phyloP scores from a whole-genome alignment of 2,797 vertebrate species.

The Sebastes baramenuke region DNA sequence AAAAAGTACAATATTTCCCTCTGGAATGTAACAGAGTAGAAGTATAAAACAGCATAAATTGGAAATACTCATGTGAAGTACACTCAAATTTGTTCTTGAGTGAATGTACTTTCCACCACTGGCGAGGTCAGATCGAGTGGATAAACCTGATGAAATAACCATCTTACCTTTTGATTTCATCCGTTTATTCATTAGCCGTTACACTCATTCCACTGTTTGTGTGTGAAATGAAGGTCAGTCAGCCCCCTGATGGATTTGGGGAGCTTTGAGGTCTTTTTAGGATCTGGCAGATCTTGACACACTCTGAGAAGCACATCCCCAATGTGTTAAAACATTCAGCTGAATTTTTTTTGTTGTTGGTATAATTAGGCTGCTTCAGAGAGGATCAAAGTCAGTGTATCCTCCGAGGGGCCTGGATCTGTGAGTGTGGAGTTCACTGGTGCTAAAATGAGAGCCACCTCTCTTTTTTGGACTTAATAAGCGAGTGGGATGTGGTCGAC shows the following conservation, averaged over 20 bases:
- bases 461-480: conserved; percentile 29
- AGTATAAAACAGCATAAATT: not conserved
- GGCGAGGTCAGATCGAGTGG: not conserved
- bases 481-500: conserved; percentile 18
- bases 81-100: not conserved
- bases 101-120: not conserved
- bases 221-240: conserved; percentile 23
- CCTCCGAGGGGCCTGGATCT: conserved; percentile 17
- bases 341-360: not conserved
- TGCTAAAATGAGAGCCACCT: conserved; percentile 27
- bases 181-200: not conserved
- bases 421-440: conserved; percentile 24
- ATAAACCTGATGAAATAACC: not conserved
- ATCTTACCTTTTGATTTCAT: not conserved
- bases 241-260: not conserved
- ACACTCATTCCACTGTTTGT: not conserved
- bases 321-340: conserved; percentile 22
- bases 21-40: too few species aligned
- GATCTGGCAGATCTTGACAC: conserved; percentile 32
- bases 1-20: not conserved
- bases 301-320: not conserved
- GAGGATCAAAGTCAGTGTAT: conserved; percentile 47
- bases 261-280: conserved; percentile 42
- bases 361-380: conserved; percentile 47
- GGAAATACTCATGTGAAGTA: not conserved